These are phyloP conservation scores for Leptoclinus maculatus DNA, from an alignment of 2,797 vertebrate species.

Conservation along the genomic window DNA sequence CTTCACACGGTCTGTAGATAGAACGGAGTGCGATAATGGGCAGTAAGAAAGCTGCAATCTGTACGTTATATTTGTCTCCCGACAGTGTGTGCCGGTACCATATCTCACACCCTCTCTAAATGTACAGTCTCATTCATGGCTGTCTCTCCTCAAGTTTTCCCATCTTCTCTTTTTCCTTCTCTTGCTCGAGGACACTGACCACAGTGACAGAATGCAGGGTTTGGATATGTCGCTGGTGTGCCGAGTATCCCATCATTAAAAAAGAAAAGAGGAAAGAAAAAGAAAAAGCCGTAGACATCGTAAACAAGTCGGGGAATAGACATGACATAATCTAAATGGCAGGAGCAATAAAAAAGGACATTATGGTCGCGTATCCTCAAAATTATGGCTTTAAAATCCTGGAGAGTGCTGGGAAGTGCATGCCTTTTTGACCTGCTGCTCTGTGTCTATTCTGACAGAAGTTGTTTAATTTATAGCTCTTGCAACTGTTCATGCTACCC, in stretches of 20 bases:
- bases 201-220: slow-evolving; percentile 81
- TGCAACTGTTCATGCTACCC: background rate
- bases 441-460: background rate
- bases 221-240: slow-evolving; percentile 65
- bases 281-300: slow-evolving; percentile 53
- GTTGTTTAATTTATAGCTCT: background rate
- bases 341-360: slow-evolving; percentile 27
- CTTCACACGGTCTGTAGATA: slow-evolving; percentile 53
- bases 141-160: slow-evolving; percentile 26
- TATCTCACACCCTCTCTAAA: slow-evolving; percentile 46
- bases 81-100: slow-evolving; percentile 1
- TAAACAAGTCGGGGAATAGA: slow-evolving; percentile 69
- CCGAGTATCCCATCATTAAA: slow-evolving; percentile 70
- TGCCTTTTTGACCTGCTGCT: slow-evolving; percentile 3
- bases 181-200: slow-evolving; percentile 62
- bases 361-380: slow-evolving; percentile 33
- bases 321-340: slow-evolving; percentile 69
- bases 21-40: slow-evolving; percentile 21
- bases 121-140: slow-evolving; percentile 60
- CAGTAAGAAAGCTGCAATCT: slow-evolving; percentile 37
- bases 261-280: background rate
- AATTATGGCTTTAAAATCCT: slow-evolving; percentile 31
- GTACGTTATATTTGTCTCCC: slow-evolving; percentile 30
- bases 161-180: slow-evolving; percentile 40
- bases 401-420: slow-evolving; percentile 19